Evolutionary conservation across 1,140 invertebrate species (phyloP).

Genomic region (Proales similis): DNA sequence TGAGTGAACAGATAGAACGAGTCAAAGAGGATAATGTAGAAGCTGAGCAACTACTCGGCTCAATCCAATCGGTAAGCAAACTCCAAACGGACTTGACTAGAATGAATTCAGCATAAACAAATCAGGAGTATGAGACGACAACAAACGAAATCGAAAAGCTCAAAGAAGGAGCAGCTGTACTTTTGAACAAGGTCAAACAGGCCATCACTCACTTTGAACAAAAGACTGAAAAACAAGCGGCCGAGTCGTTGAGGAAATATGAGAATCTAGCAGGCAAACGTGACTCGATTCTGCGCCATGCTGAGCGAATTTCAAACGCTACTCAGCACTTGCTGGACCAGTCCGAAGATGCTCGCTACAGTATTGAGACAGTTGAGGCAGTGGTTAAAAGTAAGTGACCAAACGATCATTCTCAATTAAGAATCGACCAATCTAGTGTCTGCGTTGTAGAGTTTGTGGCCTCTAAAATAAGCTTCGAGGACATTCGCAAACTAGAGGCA

Average conservation of each 20-base stretch:
- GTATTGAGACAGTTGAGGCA: slow-evolving; percentile 14
- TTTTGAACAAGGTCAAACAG: too few relatives aligned
- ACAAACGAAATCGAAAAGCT: too few relatives aligned
- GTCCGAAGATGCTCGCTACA: slow-evolving; percentile 7
- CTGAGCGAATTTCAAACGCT: slow-evolving; percentile 7
- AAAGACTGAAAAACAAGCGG: not conserved
- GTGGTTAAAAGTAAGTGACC: slow-evolving; percentile 6
- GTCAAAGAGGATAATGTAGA: too few relatives aligned
- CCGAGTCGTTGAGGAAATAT: not conserved
- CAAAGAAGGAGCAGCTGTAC: too few relatives aligned
- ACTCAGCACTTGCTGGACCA: slow-evolving; percentile 28
- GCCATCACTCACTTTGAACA: too few relatives aligned
- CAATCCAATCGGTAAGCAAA: too few relatives aligned
- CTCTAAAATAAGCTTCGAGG: slow-evolving; percentile 13
- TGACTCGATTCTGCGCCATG: slow-evolving; percentile 2
- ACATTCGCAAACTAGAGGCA: slow-evolving; percentile 1
- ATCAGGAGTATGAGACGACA: too few relatives aligned
- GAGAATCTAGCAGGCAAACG: slow-evolving; percentile 12
- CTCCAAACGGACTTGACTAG: too few relatives aligned
- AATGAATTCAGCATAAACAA: too few relatives aligned
- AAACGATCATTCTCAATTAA: not conserved
- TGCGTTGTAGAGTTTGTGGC: not conserved
- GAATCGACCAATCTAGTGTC: not conserved
- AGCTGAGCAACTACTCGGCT: too few relatives aligned
- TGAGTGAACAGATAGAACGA: too few relatives aligned